These are phyloP conservation scores for Oxytorus armatus DNA, from an alignment of 2,888 invertebrate species.

Conservation along the genomic window DNA sequence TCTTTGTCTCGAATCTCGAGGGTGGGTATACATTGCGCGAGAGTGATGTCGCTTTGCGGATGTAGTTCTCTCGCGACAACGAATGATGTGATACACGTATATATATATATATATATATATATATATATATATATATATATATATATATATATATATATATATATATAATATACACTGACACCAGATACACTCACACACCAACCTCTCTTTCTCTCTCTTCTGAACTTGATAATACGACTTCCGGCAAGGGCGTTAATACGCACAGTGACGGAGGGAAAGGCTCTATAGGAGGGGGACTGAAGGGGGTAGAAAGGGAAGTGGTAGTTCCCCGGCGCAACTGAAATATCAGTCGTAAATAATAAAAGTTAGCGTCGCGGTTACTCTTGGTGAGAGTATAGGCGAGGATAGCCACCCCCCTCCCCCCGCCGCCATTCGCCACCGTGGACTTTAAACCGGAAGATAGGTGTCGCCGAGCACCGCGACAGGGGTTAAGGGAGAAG, in stretches of 20 bases:
- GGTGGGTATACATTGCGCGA: not conserved
- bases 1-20: not conserved
- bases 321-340: slow-evolving; percentile 73
- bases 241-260: slow-evolving; percentile 70
- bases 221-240: slow-evolving; percentile 69
- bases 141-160: too few relatives aligned
- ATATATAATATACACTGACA: too few relatives aligned
- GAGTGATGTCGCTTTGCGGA: slow-evolving; percentile 30
- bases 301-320: slow-evolving; percentile 64
- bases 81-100: slow-evolving; percentile 19
- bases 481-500: slow-evolving; percentile 67
- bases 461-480: slow-evolving; percentile 84
- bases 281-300: not conserved
- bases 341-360: slow-evolving; percentile 85
- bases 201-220: slow-evolving; percentile 31
- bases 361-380: slow-evolving; percentile 84
- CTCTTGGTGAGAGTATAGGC: slow-evolving; percentile 77
- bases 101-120: too few relatives aligned
- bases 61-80: slow-evolving; percentile 34
- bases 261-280: slow-evolving; percentile 46
- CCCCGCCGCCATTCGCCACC: not conserved
- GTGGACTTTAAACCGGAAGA: slow-evolving; percentile 84
- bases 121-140: too few relatives aligned
- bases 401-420: slow-evolving; percentile 39
- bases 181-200: not conserved